These are phyloP conservation scores for Notodonta dromedarius DNA, from an alignment of 2,888 invertebrate genomes.

Conservation along the genomic window DNA sequence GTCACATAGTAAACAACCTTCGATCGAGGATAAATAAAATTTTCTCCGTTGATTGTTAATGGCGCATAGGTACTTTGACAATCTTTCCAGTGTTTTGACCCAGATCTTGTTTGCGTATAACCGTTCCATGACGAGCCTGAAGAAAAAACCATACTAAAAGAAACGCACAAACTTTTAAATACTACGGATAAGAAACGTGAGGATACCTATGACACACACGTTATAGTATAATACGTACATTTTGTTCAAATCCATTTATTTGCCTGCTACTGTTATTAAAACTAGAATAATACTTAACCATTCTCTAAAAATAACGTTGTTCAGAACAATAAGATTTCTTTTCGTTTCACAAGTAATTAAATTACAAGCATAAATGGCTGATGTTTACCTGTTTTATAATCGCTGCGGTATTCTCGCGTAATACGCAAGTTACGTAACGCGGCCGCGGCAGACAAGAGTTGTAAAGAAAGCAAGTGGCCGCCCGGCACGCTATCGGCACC, in stretches of 20 bases:
- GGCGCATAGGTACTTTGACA: no score
- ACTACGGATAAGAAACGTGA: background rate
- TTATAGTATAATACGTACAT: background rate
- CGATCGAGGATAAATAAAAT: no score
- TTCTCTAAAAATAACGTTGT: background rate
- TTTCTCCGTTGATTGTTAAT: no score
- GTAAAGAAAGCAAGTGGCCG: conserved; percentile 30
- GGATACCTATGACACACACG: conserved; percentile 1
- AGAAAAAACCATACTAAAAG: background rate
- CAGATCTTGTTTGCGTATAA: no score
- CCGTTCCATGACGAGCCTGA: background rate
- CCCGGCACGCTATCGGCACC: conserved; percentile 7
- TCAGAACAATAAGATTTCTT: background rate
- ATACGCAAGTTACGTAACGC: conserved; percentile 41
- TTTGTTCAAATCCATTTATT: background rate
- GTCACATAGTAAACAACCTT: no score
- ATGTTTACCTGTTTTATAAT: conserved; percentile 27
- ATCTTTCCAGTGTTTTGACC: no score
- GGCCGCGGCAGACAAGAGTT: conserved; percentile 30
- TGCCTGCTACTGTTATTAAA: background rate
- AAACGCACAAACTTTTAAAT: no score
- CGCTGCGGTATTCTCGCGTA: conserved; percentile 28
- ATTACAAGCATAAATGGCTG: conserved; percentile 15
- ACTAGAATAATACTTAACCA: background rate
- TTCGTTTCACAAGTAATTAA: conserved; percentile 13